Evolutionary conservation across 2,797 vertebrate genomes (phyloP), one percentile per base, ranked within the genome.

Genomic region (Gambusia yucatana): DNA sequence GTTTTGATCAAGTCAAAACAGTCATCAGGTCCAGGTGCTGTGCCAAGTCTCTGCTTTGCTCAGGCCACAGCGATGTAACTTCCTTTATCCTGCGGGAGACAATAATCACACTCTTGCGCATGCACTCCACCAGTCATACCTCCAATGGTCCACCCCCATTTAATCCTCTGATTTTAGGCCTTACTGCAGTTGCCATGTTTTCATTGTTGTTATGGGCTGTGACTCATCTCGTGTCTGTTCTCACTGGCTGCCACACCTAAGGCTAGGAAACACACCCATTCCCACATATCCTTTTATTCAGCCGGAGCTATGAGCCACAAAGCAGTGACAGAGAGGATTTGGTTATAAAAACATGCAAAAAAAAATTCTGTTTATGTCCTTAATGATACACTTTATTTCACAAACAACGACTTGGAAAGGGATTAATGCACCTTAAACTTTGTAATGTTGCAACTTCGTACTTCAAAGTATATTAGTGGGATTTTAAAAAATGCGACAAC

Each of bases 191-290:
- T 83, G 79, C 85, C 82, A 80, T 93, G 93, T 93, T 91, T 94
- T 94, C 74, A 91, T 94, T 95, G 91, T 95, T 90, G 93, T 92
- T 92, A 93, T 88, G 82, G 81, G 72, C 88, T 17, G 80, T 96
- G 96, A 96, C 93, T 96, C 96, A 96, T 89, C 43, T 83, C 72
- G 78, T 69, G 79, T 86, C 92, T 90, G 89, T 94, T 94, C 92
- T 93, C 92, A 91, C 92, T 93, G 91, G 91, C 80, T 91, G 95
- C 94, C 96, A 96, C 96, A 96, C 96, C 95, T 96, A 94, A 50
- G 84, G 89, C 84, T 90, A 94, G 95, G 94, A 94, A 95, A 95
- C 95, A 95, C 94, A 95, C 96, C 95, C 95, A 87, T 91, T 93
- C 91, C 87, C 90, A 91, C 86, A 94, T 94, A 95, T 95, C 94